A percentile compares a stretch with the other conserved stretches of the same genome.
phyloP scores from a whole-genome alignment of 2,888 invertebrate genomes.

The Cancer borealis region DNA sequence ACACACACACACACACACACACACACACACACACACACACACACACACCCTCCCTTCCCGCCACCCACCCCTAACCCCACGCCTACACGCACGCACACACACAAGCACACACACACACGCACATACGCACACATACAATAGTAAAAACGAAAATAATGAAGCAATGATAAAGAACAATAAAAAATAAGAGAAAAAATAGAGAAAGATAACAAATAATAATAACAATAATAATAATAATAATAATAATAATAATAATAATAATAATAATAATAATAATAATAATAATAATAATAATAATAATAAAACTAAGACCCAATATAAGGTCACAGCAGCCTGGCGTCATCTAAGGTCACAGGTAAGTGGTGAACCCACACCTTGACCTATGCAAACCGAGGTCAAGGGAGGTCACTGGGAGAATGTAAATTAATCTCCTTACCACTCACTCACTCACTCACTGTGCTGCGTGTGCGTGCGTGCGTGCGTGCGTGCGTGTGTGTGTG shows the following conservation, averaged over 20 bases:
- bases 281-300: background rate
- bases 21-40: background rate
- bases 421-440: no score
- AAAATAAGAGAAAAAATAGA: background rate
- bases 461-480: no score
- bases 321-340: background rate
- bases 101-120: conserved; percentile 27
- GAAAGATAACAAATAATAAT: background rate
- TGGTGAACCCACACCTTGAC: background rate
- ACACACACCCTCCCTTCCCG: background rate
- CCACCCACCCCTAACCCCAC: background rate
- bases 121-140: background rate
- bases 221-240: background rate
- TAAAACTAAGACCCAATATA: background rate
- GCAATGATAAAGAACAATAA: background rate
- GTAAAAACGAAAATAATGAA: background rate
- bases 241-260: background rate
- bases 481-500: no score
- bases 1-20: background rate
- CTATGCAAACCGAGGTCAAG: background rate
- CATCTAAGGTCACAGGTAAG: background rate
- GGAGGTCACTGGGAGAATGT: background rate
- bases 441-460: no score
- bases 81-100: background rate
- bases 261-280: background rate